A percentile compares a stretch with the other conserved stretches of the same genome.
Evolutionary conservation across 2,797 vertebrate genomes (phyloP).

Genomic region (Loriculus beryllinus): DNA sequence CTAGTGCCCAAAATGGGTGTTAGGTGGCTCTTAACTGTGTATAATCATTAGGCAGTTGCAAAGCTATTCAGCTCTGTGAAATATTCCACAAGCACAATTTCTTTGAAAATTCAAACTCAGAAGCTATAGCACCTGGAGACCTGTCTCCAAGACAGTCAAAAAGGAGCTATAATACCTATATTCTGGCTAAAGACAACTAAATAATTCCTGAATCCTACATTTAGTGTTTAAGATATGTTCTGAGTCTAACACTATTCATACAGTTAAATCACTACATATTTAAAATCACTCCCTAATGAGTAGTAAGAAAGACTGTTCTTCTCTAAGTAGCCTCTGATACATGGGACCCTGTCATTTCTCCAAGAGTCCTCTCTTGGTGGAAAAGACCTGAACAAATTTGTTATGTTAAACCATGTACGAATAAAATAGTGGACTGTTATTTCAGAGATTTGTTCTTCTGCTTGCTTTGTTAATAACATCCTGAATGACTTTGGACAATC

Average conservation of each 20-base stretch:
- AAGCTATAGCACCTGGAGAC: background rate
- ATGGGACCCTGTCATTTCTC: background rate
- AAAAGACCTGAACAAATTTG: background rate
- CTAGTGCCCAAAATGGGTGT: background rate
- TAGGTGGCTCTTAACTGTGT: background rate
- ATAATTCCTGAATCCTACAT: background rate
- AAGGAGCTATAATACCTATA: background rate
- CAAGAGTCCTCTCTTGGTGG: background rate
- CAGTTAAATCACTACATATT: background rate
- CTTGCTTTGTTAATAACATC: background rate
- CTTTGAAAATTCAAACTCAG: background rate
- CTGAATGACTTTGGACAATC: background rate
- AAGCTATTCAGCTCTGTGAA: background rate
- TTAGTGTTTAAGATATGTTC: background rate
- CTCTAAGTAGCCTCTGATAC: background rate
- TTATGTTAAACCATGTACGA: background rate
- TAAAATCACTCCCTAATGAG: background rate
- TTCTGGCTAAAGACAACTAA: background rate
- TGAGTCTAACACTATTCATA: background rate
- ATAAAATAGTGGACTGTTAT: background rate
- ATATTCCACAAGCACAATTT: background rate
- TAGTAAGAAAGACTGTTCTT: background rate
- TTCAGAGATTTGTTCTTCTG: background rate
- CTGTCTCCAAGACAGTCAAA: background rate
- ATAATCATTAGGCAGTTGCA: background rate